A percentile compares a stretch with the other conserved stretches of the same genome.
Conservation (phyloP, 2,113 vertebrate species). For the Oenanthe oenanthe region DNA sequence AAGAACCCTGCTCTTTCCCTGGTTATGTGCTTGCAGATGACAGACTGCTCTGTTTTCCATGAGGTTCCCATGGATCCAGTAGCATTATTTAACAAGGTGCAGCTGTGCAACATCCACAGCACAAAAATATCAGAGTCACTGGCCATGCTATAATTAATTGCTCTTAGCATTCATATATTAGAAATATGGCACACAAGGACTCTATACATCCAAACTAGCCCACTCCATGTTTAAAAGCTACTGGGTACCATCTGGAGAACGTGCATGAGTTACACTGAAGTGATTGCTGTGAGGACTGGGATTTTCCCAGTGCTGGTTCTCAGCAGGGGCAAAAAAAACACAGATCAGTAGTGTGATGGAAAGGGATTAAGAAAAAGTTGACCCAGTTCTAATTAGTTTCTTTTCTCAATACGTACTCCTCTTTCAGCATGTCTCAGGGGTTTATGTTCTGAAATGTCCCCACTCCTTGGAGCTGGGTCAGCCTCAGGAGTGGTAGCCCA, state of each 20-base stretch:
- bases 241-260: neutral
- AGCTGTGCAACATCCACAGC: neutral
- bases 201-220: neutral
- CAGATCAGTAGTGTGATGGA: neutral
- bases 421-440: neutral
- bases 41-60: neutral
- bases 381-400: neutral
- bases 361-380: neutral
- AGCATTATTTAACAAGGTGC: neutral
- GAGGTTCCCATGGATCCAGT: neutral
- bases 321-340: neutral
- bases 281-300: neutral
- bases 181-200: neutral
- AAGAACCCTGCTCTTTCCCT: neutral
- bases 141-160: neutral
- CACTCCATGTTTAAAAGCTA: accelerated
- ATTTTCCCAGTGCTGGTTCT: neutral
- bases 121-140: neutral
- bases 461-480: neutral
- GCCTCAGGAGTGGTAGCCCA: neutral
- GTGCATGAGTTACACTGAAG: accelerated
- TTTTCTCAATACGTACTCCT: neutral
- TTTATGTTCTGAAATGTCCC: neutral
- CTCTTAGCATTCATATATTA: neutral
- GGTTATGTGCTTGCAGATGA: neutral